Conservation (phyloP, 2,113 vertebrate genomes). For the Syngnathoides biaculeatus region DNA sequence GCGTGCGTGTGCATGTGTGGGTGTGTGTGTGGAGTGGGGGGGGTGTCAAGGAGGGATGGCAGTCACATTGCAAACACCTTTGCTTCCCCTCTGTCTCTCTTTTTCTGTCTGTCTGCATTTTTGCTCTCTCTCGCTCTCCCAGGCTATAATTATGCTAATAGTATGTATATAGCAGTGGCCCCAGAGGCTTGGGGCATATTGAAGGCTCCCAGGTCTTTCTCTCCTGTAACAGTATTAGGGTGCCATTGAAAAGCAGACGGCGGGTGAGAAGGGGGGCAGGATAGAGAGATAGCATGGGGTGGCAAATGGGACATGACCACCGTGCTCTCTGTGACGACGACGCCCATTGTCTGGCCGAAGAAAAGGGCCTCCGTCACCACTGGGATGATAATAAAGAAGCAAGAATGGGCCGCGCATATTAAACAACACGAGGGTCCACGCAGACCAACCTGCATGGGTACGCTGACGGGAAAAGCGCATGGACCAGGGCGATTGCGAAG, state of each 20-base stretch:
- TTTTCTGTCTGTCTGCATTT: slow-evolving; percentile 41
- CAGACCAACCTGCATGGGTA: slow-evolving; percentile 55
- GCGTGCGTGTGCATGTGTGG: neutral
- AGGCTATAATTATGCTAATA: slow-evolving; percentile 98
- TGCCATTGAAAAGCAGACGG: slow-evolving; percentile 73
- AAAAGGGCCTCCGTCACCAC: slow-evolving; percentile 68
- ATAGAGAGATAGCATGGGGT: slow-evolving; percentile 73
- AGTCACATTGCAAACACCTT: slow-evolving; percentile 66
- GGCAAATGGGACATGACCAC: slow-evolving; percentile 79
- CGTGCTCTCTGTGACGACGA: slow-evolving; percentile 60
- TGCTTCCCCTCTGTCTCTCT: slow-evolving; percentile 42
- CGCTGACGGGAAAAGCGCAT: slow-evolving; percentile 37
- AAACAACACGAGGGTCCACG: slow-evolving; percentile 62
- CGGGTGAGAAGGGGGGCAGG: slow-evolving; percentile 60
- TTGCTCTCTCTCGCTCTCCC: slow-evolving; percentile 61
- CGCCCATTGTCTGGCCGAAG: slow-evolving; percentile 72
- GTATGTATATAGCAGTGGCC: slow-evolving; percentile 91
- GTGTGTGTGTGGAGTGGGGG: slow-evolving; percentile 7
- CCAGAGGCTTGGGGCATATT: slow-evolving; percentile 87
- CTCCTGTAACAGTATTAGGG: slow-evolving; percentile 82
- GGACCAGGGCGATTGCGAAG: slow-evolving; percentile 25
- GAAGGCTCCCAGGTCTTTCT: slow-evolving; percentile 85
- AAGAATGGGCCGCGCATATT: slow-evolving; percentile 64
- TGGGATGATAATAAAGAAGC: slow-evolving; percentile 69
- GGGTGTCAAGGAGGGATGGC: slow-evolving; percentile 7